These are phyloP conservation scores for Drosophila emarginata DNA, from an alignment of 2,888 invertebrate species.

Conservation along the genomic window DNA sequence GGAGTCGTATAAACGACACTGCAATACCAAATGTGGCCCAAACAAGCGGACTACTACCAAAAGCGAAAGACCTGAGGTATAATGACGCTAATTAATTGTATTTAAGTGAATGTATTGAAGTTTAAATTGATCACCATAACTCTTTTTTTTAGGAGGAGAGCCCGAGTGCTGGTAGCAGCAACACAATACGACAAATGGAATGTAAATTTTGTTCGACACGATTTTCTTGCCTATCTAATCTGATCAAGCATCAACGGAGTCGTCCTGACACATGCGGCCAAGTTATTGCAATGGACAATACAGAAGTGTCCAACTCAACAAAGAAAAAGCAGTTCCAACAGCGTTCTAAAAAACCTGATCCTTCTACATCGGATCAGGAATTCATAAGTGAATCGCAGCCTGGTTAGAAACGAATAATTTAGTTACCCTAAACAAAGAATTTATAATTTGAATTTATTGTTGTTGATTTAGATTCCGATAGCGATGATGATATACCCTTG, in stretches of 20 bases:
- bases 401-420: not conserved
- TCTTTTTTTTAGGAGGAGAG: constrained; percentile 13
- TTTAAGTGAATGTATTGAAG: not conserved
- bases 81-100: constrained; percentile 59
- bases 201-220: constrained; percentile 83
- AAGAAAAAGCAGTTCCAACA: not conserved
- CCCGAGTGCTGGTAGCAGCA: constrained; percentile 78
- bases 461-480: constrained; percentile 34
- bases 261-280: constrained; percentile 83
- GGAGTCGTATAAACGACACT: constrained; percentile 79
- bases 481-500: constrained; percentile 64
- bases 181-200: constrained; percentile 77
- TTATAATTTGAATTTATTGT: not conserved
- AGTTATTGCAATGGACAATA: not conserved
- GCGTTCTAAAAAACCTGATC: constrained; percentile 39
- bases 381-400: not conserved
- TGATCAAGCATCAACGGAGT: constrained; percentile 83
- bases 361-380: constrained; percentile 44
- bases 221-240: constrained; percentile 83
- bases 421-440: not conserved
- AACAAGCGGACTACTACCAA: constrained; percentile 60
- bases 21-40: constrained; percentile 82
- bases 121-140: not conserved
- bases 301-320: not conserved
- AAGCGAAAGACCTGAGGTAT: constrained; percentile 57